Evolutionary conservation across 2,797 vertebrate genomes (phyloP).

Genomic region (Notamacropus eugenii): DNA sequence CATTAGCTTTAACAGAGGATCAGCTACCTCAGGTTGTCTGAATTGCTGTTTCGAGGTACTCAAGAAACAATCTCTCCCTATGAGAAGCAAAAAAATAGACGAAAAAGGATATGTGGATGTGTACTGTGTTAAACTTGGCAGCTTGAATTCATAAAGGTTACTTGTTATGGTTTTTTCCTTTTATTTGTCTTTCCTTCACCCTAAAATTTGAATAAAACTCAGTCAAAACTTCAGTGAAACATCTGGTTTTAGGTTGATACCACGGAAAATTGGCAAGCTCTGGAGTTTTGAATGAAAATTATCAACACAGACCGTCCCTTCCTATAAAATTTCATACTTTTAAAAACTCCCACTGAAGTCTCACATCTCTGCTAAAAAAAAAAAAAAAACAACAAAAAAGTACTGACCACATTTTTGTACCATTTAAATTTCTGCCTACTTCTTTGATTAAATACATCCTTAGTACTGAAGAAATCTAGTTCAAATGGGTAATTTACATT

Average conservation of each 20-base stretch:
- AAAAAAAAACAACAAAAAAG: too few relatives aligned
- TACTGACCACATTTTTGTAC: neutral
- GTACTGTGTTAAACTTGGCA: neutral
- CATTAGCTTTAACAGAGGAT: conserved; percentile 1
- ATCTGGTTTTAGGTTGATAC: neutral
- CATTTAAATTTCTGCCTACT: neutral
- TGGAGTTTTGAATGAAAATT: neutral
- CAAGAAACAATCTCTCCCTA: conserved; percentile 17
- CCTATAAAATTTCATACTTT: neutral
- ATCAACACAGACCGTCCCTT: neutral
- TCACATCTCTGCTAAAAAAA: neutral
- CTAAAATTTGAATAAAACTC: conserved; percentile 17
- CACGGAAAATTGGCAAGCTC: neutral
- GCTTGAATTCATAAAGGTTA: conserved; percentile 12
- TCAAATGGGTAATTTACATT: neutral
- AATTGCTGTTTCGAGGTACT: conserved; percentile 16
- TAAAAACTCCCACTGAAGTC: neutral
- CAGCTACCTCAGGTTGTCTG: conserved; percentile 20
- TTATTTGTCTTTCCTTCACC: neutral
- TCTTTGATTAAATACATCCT: neutral
- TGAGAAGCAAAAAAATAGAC: conserved; percentile 25
- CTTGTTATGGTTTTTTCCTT: neutral
- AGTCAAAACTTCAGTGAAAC: neutral
- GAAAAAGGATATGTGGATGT: neutral
- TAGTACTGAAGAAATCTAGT: neutral